Percentiles rank a stretch among this genome's conserved stretches.
These are phyloP conservation scores for Tenebrio molitor DNA, from an alignment of 1,140 invertebrate species.

Conservation along the genomic window DNA sequence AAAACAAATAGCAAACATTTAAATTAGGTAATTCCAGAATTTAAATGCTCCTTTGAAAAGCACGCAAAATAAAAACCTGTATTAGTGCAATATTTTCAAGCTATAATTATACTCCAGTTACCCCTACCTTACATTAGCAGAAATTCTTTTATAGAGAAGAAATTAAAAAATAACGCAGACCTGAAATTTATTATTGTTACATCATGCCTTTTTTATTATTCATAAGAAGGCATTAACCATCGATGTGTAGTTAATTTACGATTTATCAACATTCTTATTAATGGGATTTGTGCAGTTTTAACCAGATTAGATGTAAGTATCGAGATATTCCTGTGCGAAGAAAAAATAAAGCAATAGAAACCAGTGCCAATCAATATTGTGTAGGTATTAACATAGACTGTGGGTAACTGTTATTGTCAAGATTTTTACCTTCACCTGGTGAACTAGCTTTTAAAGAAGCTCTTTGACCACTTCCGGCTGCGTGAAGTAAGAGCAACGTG, in stretches of 20 bases:
- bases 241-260: neutral
- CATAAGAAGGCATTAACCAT: conserved; percentile 5
- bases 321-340: neutral
- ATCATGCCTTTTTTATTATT: conserved; percentile 12
- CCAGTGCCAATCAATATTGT: conserved; percentile 29
- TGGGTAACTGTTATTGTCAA: conserved; percentile 21
- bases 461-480: conserved; percentile 63
- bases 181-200: neutral
- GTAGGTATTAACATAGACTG: neutral
- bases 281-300: conserved; percentile 35
- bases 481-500: conserved; percentile 54
- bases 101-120: neutral
- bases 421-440: conserved; percentile 65
- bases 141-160: conserved; percentile 1
- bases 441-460: conserved; percentile 65
- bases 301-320: neutral
- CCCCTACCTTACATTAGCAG: conserved; percentile 25
- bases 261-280: neutral
- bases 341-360: conserved; percentile 53
- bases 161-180: neutral
- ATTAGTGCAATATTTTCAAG: neutral
- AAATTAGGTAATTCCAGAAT: too few relatives aligned
- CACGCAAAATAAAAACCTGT: too few relatives aligned
- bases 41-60: too few relatives aligned
- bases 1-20: too few relatives aligned